Base-by-base conservation (phyloP, 1,140 invertebrate species). In the Drosophila ohnishii region DNA sequence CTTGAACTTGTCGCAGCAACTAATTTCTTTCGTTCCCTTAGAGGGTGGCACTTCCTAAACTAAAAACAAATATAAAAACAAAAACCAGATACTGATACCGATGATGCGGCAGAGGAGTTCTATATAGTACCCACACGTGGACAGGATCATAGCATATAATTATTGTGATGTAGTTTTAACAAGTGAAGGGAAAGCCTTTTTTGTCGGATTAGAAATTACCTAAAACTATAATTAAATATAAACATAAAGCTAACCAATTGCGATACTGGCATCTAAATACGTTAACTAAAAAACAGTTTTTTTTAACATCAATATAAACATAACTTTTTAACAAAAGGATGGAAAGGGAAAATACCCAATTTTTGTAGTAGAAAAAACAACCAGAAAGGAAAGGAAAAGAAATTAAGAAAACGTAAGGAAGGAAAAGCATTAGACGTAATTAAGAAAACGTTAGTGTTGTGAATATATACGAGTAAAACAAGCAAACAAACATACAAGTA, bases 131-230 rank as follows among this genome's bases (percentile, higher is more conserved):
- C 65, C 35, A 22, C 37, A 22, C 28, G 56, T 58, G 34, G 65
- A 63, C 42, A 69, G 78, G 66, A 69, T 81, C 70, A 53, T 90
- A 90, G 89, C 81, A 90, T 90, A 78, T 90, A 90, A 90, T 90
- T 89, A 90, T 90, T 90, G 89, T 90, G 89, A 90, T 90, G 89
- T 90, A 90, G 89, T 89, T 89, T 87, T 80, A 90, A 89, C 81
- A 85, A 80, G 63, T 61, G 56, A 69, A 83, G 47, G 9, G 51
- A 53, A 70, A 40, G 40, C 40, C 32, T 47, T 55, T 56, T 47
- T 79, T 55, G 62, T 77, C 63, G 67, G 75, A 60, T 47, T 71
- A 71, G 67, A 75, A 79, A 88, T 62, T 87, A 78, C 71, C 42
- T 63, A 65, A 78, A 86, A 85, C 62, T 72, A 86, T 58, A 56